These are phyloP conservation scores for Agapetus fuscipes DNA, from an alignment of 2,888 invertebrate species.

Conservation along the genomic window DNA sequence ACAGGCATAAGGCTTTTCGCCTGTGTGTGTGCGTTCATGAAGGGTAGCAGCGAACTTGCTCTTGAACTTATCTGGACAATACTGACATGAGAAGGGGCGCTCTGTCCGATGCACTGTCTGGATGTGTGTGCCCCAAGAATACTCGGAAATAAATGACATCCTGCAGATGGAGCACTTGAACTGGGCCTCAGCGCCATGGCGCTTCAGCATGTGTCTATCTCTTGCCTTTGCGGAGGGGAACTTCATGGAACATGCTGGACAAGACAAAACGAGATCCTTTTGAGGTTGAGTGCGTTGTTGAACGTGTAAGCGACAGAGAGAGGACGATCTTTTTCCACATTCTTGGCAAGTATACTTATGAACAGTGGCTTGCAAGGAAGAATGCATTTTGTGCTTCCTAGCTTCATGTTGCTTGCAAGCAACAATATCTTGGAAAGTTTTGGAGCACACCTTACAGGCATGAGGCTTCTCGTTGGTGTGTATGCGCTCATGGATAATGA, in stretches of 20 bases:
- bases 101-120: constrained; percentile 14
- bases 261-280: too few relatives aligned
- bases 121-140: constrained; percentile 12
- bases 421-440: constrained; percentile 9
- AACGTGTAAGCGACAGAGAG: constrained; percentile 7
- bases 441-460: constrained; percentile 43
- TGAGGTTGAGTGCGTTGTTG: too few relatives aligned
- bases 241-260: constrained; percentile 5
- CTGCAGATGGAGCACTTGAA: constrained; percentile 9
- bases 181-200: constrained; percentile 9
- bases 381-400: constrained; percentile 11
- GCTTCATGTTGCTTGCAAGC: constrained; percentile 14
- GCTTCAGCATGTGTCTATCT: constrained; percentile 10
- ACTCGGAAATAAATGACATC: constrained; percentile 9
- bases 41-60: not conserved
- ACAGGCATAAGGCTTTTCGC: constrained; percentile 10
- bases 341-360: constrained; percentile 1
- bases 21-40: constrained; percentile 2
- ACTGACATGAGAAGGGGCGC: constrained; percentile 6
- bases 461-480: constrained; percentile 52
- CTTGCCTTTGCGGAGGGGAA: constrained; percentile 8
- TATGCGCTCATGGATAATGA: constrained; percentile 9
- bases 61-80: not conserved
- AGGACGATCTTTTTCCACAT: constrained; percentile 4
- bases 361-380: not conserved